Percentiles rank a stretch among this genome's conserved stretches.
phyloP scores from a whole-genome alignment of 1,140 invertebrate genomes.

The Pogonomyrmex californicus region DNA sequence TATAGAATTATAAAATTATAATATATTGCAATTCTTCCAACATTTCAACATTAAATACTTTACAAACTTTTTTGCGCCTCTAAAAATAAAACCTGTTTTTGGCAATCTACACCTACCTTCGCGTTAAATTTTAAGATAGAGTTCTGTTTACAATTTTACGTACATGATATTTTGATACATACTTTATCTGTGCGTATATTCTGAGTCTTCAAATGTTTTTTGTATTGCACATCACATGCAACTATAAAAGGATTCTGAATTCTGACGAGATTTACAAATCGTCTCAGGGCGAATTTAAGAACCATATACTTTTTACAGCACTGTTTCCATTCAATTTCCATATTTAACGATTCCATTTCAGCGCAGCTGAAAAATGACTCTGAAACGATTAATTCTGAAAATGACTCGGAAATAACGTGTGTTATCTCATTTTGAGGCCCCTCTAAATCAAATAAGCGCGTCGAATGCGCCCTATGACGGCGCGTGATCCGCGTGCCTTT shows the following conservation, averaged over 20 bases:
- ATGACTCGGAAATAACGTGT: not conserved
- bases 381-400: not conserved
- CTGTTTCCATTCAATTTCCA: not conserved
- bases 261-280: not conserved
- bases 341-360: not conserved
- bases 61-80: not conserved
- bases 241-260: not conserved
- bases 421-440: not conserved
- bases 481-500: not conserved
- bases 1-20: not conserved
- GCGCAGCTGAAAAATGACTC: not conserved
- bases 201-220: not conserved
- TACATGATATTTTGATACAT: not conserved
- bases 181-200: not conserved
- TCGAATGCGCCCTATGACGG: not conserved
- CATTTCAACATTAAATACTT: not conserved
- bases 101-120: not conserved
- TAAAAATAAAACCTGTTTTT: not conserved
- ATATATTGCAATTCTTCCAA: not conserved
- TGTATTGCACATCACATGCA: not conserved
- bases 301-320: not conserved
- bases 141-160: not conserved
- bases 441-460: not conserved
- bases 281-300: not conserved
- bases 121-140: not conserved